Evolutionary conservation across 2,113 vertebrate species (phyloP), one percentile per base, ranked within the genome.

Genomic region (Pandion haliaetus): DNA sequence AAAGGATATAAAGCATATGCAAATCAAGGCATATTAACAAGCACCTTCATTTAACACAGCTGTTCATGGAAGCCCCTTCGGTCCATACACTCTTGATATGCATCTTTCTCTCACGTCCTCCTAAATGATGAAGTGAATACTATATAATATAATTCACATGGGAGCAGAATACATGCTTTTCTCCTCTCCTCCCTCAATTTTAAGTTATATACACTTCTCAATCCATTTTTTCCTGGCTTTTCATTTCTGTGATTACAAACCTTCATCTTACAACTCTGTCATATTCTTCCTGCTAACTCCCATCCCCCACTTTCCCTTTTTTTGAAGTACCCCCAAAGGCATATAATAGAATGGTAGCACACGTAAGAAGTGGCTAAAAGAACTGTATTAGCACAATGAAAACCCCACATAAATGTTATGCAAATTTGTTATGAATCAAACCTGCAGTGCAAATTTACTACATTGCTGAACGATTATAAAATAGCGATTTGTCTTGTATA

Each of bases 341-440:
- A 92, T 16, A 88, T 62, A 97, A 98, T 54, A 40, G 82, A 96
- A 82, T 49, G 80, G 94, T 87, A 62, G 61, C 72, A 88, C 89
- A 87, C 74, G 78, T 74, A 52, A 96, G 94, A 89, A 97, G 76
- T 90, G 58, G 81, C 82, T 94, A 78, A 97, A 97, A 97, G 94
- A 96, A 96, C 94, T 65, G 70, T 95, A 95, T 88, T 57, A 85
- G 89, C 93, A 97, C 93, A 95, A 91, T 91, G 96, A 95, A 98
- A 97, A 95, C 74, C 79, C 84, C 93, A 95, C 88, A 88, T 95
- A 96, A 97, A 96, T 96, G 96, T 96, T 97, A 98, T 98, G 97
- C 95, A 98, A 97, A 98, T 96, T 88, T 97, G 93, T 97, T 96
- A 95, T 91, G 94, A 98, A 96, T 97, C 96, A 98, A 95, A 95